Evolutionary conservation across 64 coral and sea anemone species (phyloP).

Genomic region (Dendronephthya gigantea): DNA sequence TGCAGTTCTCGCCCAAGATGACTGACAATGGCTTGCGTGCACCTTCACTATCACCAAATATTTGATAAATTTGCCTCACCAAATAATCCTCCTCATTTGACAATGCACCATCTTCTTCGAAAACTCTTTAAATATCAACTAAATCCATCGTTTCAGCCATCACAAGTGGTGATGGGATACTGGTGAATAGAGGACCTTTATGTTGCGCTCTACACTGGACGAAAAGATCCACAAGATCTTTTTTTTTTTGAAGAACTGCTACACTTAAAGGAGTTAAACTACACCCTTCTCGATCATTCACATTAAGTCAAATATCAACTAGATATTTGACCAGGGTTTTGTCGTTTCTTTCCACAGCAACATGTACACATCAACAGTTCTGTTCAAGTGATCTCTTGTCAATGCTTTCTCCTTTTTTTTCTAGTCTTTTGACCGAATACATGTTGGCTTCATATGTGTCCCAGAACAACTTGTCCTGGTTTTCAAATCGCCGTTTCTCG

Average conservation of each 20-base stretch:
- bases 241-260: conserved; percentile 17
- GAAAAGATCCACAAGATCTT: neutral
- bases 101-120: neutral
- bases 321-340: neutral
- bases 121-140: neutral
- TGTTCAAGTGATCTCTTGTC: conserved; percentile 7
- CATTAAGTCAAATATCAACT: conserved; percentile 7
- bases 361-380: conserved; percentile 8
- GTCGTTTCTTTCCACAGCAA: conserved; percentile 24
- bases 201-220: neutral
- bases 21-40: neutral
- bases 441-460: conserved; percentile 9
- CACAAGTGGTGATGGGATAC: neutral
- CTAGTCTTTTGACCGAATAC: neutral
- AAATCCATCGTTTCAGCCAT: neutral
- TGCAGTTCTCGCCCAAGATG: neutral
- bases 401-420: neutral
- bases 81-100: neutral
- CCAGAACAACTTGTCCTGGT: conserved; percentile 22
- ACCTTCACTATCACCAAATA: neutral
- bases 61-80: too few species aligned
- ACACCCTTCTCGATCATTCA: conserved; percentile 27
- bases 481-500: conserved; percentile 17
- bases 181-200: neutral
- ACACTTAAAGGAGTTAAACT: neutral